A percentile compares a stretch with the other conserved stretches of the same genome.
phyloP scores from a whole-genome alignment of 2,888 invertebrate species.

The Drosophila nr. fundita region DNA sequence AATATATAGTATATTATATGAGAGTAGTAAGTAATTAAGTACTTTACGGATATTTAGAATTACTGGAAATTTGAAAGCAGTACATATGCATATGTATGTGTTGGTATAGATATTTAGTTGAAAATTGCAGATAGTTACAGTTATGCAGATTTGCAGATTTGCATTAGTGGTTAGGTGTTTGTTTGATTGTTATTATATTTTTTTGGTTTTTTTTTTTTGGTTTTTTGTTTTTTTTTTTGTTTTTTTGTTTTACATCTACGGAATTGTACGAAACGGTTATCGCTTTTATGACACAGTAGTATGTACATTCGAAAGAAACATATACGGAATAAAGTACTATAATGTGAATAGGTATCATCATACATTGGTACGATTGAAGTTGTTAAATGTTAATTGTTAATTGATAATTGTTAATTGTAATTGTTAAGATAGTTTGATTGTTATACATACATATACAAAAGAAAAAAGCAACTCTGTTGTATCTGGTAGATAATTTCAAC shows the following conservation, averaged over 20 bases:
- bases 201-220: neutral
- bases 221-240: neutral
- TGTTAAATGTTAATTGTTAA: conserved; percentile 10
- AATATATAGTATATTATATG: neutral
- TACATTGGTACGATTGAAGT: conserved; percentile 32
- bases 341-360: conserved; percentile 19
- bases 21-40: conserved; percentile 5
- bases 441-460: conserved; percentile 72
- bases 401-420: neutral
- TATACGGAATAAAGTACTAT: conserved; percentile 17
- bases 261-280: conserved; percentile 38
- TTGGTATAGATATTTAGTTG: conserved; percentile 21
- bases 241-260: conserved; percentile 38
- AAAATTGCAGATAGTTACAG: conserved; percentile 24
- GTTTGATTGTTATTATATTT: neutral
- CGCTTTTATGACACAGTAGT: conserved; percentile 23
- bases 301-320: conserved; percentile 43
- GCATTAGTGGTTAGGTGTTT: conserved; percentile 32
- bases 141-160: conserved; percentile 18
- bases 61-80: conserved; percentile 40
- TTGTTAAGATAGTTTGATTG: conserved; percentile 10
- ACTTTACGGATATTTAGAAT: conserved; percentile 19
- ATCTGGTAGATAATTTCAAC: conserved; percentile 74
- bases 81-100: conserved; percentile 48
- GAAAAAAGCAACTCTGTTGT: conserved; percentile 78